Evolutionary conservation across 2,113 vertebrate genomes (phyloP).

Genomic region (Solea solea): DNA sequence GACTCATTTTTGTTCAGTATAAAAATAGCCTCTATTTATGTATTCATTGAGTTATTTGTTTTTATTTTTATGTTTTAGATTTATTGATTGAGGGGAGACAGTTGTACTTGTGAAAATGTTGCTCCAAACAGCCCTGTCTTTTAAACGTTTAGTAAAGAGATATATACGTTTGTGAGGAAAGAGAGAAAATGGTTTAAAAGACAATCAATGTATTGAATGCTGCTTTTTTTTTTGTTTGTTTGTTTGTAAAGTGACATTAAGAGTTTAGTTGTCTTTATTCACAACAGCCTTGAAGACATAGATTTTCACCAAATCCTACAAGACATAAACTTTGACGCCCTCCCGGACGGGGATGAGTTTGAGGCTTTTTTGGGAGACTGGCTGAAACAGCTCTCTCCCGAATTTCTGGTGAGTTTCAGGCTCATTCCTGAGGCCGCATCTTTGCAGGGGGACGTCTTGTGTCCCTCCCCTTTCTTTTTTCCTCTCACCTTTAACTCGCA

Average conservation of each 20-base stretch:
- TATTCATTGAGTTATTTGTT: constrained; percentile 79
- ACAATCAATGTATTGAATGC: constrained; percentile 97
- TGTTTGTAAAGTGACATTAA: constrained; percentile 90
- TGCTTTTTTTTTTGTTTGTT: constrained; percentile 82
- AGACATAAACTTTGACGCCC: constrained; percentile 91
- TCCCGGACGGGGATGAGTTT: constrained; percentile 88
- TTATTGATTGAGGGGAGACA: constrained; percentile 76
- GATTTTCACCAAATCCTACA: constrained; percentile 91
- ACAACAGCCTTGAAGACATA: constrained; percentile 92
- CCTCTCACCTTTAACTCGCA: constrained; percentile 53
- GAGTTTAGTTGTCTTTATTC: constrained; percentile 98
- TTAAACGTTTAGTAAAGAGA: constrained; percentile 83
- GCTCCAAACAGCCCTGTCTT: constrained; percentile 90
- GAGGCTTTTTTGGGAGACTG: constrained; percentile 88
- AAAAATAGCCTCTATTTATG: constrained; percentile 83
- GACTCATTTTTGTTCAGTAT: constrained; percentile 85
- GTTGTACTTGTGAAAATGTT: constrained; percentile 80
- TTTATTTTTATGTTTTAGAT: constrained; percentile 34
- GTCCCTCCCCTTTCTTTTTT: constrained; percentile 29
- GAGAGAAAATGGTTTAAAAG: constrained; percentile 88
- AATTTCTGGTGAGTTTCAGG: constrained; percentile 84
- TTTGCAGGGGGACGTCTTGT: constrained; percentile 63
- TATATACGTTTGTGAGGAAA: constrained; percentile 77
- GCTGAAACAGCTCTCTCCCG: constrained; percentile 84
- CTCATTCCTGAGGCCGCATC: constrained; percentile 78